These are phyloP conservation scores for Mugil cephalus DNA, from an alignment of 2,113 vertebrate species.

Conservation along the genomic window DNA sequence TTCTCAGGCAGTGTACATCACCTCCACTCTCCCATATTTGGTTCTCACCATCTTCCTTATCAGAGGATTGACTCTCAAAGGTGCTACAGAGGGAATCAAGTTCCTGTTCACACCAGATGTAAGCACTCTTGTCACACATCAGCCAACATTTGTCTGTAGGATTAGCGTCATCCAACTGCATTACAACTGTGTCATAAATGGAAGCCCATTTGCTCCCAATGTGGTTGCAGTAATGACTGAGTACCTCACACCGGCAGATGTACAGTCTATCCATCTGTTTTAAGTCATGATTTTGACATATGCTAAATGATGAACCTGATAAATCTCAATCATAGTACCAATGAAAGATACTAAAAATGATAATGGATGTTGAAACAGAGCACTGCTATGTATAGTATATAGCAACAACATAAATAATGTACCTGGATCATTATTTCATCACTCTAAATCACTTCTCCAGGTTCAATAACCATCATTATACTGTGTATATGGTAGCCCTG, in stretches of 20 bases:
- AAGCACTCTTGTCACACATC: constrained; percentile 64
- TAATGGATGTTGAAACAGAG: constrained; percentile 1
- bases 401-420: background rate
- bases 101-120: constrained; percentile 97
- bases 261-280: no score
- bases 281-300: no score
- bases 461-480: background rate
- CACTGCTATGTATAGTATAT: background rate
- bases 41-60: constrained; percentile 97
- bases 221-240: no score
- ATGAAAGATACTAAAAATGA: constrained; percentile 31
- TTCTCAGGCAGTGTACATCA: constrained; percentile 93
- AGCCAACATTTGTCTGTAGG: background rate
- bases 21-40: constrained; percentile 93
- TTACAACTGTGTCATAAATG: no score
- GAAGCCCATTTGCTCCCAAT: no score
- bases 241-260: no score
- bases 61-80: constrained; percentile 93
- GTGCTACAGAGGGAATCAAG: constrained; percentile 88
- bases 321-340: constrained; percentile 1
- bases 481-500: background rate
- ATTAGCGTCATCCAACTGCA: no score
- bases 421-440: background rate
- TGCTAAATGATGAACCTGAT: no score
- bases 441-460: background rate